Percentiles rank a stretch among this genome's conserved stretches.
Conservation (phyloP, 2,113 vertebrate genomes). For the Albula goreensis region DNA sequence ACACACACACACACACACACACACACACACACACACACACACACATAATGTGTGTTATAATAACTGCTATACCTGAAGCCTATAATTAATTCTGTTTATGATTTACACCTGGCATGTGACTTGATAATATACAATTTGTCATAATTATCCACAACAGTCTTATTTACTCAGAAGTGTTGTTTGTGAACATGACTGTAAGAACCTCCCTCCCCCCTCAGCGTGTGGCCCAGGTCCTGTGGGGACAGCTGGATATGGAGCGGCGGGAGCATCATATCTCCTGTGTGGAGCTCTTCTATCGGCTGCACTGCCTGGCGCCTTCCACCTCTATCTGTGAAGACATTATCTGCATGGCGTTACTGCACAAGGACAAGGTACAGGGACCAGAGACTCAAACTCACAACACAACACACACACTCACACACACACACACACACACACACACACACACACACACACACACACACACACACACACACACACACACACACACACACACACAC, state of each 20-base stretch:
- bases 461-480: not conserved
- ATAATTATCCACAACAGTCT: too few species aligned
- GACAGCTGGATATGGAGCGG: slow-evolving; percentile 85
- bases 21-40: too few species aligned
- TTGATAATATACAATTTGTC: too few species aligned
- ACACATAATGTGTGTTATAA: too few species aligned
- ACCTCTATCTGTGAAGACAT: slow-evolving; percentile 92
- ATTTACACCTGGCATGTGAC: too few species aligned
- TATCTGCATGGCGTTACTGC: slow-evolving; percentile 85
- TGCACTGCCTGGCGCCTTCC: slow-evolving; percentile 92
- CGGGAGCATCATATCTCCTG: slow-evolving; percentile 87
- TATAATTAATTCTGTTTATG: too few species aligned
- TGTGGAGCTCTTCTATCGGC: slow-evolving; percentile 91
- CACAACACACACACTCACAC: not conserved
- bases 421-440: not conserved
- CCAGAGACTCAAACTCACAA: not conserved
- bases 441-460: slow-evolving; percentile 6
- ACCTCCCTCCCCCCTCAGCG: slow-evolving; percentile 63
- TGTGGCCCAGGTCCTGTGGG: slow-evolving; percentile 87
- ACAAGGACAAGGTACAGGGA: slow-evolving; percentile 80
- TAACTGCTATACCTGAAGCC: too few species aligned
- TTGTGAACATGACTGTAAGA: not conserved
- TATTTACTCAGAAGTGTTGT: too few species aligned
- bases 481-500: not conserved
- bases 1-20: too few species aligned